Evolutionary conservation across 2,888 invertebrate species (phyloP).

Genomic region (Perdita meconis): DNA sequence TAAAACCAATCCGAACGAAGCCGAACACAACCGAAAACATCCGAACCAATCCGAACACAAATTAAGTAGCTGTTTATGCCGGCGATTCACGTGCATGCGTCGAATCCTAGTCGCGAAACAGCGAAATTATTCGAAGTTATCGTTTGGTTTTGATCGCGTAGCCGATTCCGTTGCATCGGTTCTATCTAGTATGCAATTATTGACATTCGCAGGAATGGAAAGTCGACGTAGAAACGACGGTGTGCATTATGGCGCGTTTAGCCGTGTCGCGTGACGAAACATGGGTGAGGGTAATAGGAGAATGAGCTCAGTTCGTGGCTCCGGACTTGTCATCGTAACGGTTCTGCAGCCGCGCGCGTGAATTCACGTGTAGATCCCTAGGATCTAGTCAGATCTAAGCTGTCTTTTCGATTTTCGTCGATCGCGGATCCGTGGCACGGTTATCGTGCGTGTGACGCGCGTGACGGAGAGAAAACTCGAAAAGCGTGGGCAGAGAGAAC

Average conservation of each 20-base stretch:
- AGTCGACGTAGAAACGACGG: background rate
- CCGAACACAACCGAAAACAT: background rate
- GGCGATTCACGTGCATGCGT: background rate
- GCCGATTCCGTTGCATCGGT: background rate
- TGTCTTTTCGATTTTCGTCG: constrained; percentile 1
- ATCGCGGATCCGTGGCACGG: constrained; percentile 3
- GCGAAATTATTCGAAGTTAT: constrained; percentile 1
- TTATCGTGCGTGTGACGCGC: constrained; percentile 5
- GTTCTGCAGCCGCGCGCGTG: constrained; percentile 42
- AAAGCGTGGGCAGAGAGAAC: background rate
- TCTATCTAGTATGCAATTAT: background rate
- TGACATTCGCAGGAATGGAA: background rate
- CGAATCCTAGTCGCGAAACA: background rate
- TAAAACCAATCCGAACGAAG: background rate
- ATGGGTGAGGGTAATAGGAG: constrained; percentile 54
- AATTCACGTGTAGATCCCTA: background rate
- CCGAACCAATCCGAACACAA: constrained; percentile 13
- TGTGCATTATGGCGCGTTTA: constrained; percentile 18
- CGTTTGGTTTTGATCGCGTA: no score
- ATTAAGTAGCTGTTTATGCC: constrained; percentile 21
- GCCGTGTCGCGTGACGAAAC: constrained; percentile 53
- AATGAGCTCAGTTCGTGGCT: constrained; percentile 61
- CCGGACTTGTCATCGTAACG: constrained; percentile 55
- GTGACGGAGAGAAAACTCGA: background rate
- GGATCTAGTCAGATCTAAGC: background rate